These are phyloP conservation scores for Isurus oxyrinchus DNA, from an alignment of 2,113 vertebrate genomes.

Conservation along the genomic window DNA sequence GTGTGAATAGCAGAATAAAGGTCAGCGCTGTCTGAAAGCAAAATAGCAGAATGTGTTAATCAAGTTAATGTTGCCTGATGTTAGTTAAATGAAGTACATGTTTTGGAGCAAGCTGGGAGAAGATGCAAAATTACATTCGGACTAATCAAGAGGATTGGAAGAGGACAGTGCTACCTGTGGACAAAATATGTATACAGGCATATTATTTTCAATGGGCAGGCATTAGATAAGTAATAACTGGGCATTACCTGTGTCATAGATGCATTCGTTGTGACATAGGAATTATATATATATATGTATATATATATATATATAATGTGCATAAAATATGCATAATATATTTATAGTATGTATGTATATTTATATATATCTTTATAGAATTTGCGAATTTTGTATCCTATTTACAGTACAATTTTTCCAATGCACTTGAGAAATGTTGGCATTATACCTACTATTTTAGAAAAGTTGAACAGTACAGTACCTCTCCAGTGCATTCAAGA, in stretches of 20 bases:
- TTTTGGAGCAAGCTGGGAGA: background rate
- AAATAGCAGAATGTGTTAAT: too few species aligned
- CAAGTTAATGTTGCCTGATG: background rate
- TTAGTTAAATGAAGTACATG: background rate
- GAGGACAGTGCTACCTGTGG: background rate
- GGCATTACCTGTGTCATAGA: background rate
- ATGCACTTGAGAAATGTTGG: background rate
- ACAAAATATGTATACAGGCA: background rate
- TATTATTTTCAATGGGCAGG: background rate
- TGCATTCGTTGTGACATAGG: background rate
- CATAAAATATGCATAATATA: too few species aligned
- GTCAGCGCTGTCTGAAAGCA: too few species aligned
- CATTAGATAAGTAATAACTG: background rate
- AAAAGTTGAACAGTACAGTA: background rate
- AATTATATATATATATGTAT: too few species aligned
- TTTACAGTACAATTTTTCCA: background rate
- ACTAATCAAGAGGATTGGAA: background rate
- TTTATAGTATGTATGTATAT: too few species aligned
- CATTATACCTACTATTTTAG: background rate
- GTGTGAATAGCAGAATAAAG: too few species aligned
- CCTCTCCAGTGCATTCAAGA: background rate
- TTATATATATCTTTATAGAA: background rate
- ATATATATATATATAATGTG: too few species aligned
- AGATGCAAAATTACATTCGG: background rate
- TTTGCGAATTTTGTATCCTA: background rate